Percentiles rank a stretch among this genome's conserved stretches.
Evolutionary conservation across 2,113 vertebrate species (phyloP).

Genomic region (Penelope pileata): DNA sequence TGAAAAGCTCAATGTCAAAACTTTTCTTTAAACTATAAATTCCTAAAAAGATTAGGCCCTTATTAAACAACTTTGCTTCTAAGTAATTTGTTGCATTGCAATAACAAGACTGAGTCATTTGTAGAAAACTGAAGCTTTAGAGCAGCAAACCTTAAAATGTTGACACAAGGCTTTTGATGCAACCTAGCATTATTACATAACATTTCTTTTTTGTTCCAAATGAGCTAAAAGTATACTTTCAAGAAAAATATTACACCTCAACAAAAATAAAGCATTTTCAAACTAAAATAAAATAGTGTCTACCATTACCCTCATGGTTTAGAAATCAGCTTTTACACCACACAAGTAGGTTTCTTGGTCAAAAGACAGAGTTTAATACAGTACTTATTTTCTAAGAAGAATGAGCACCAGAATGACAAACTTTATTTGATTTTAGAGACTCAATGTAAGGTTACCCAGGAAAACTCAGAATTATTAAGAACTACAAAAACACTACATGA

Average conservation of each 20-base stretch:
- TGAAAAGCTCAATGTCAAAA: neutral
- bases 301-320: neutral
- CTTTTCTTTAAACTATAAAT: neutral
- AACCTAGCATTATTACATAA: neutral
- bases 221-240: neutral
- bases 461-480: neutral
- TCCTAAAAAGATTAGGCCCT: neutral
- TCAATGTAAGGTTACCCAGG: neutral
- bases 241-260: neutral
- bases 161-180: neutral
- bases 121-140: neutral
- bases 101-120: neutral
- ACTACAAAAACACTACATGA: neutral
- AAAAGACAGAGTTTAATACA: neutral
- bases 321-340: neutral
- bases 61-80: neutral
- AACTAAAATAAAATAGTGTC: neutral
- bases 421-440: neutral
- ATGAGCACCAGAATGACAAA: neutral
- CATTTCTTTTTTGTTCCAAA: neutral
- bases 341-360: neutral
- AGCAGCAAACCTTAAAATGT: neutral
- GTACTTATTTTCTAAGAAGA: neutral
- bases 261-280: neutral
- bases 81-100: neutral